Conservation (phyloP, 2,113 vertebrate genomes). For the Macquaria ambigua region DNA sequence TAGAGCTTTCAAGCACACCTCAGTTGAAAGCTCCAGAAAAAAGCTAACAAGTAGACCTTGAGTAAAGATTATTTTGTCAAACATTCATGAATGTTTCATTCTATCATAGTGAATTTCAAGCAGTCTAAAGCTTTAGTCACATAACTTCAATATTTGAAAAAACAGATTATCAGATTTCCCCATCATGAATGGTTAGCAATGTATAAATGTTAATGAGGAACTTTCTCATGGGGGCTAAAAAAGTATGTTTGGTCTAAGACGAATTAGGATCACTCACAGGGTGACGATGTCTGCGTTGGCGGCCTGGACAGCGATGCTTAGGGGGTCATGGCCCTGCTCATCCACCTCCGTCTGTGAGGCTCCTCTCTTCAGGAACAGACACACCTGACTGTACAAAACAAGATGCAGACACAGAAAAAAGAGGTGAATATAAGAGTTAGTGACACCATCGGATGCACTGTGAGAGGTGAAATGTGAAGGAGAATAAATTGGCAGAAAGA, state of each 20-base stretch:
- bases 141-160: not conserved
- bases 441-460: not conserved
- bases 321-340: slow-evolving; percentile 93
- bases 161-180: too few species aligned
- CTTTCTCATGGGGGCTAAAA: not conserved
- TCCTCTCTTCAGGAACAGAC: slow-evolving; percentile 97
- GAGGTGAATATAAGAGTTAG: too few species aligned
- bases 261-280: slow-evolving; percentile 84
- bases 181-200: not conserved
- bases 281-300: slow-evolving; percentile 99
- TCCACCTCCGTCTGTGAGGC: slow-evolving; percentile 95
- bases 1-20: not conserved
- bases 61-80: not conserved
- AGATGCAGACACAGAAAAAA: not conserved
- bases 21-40: not conserved
- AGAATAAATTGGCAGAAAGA: not conserved
- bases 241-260: not conserved
- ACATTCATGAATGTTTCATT: not conserved
- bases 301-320: slow-evolving; percentile 95
- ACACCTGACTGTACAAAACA: slow-evolving; percentile 89
- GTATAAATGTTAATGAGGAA: not conserved
- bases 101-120: not conserved
- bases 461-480: not conserved
- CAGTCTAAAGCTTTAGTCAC: not conserved
- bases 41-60: not conserved